A percentile compares a stretch with the other conserved stretches of the same genome.
Conservation (phyloP, 2,797 vertebrate genomes). For the Mus spretus region DNA sequence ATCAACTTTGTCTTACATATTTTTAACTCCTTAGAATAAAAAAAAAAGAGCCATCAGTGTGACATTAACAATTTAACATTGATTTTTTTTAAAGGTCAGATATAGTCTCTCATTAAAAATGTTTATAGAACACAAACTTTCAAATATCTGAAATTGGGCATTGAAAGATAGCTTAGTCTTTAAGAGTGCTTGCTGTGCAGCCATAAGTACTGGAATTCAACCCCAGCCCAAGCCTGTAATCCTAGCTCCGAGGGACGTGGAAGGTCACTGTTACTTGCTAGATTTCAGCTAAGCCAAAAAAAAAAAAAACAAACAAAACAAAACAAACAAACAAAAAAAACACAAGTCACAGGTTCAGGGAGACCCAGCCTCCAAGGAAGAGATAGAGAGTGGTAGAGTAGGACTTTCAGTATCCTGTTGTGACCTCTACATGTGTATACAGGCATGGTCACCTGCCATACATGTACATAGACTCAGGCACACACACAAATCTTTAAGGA, state of each 20-base stretch:
- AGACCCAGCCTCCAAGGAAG: neutral
- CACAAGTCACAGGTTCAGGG: neutral
- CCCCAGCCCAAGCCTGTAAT: neutral
- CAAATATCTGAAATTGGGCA: neutral
- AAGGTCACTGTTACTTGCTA: too few species aligned
- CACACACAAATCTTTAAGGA: neutral
- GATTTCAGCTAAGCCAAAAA: neutral
- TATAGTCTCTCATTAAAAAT: neutral
- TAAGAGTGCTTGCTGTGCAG: neutral
- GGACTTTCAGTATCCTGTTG: too few species aligned
- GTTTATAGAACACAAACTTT: constrained; percentile 2
- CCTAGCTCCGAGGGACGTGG: neutral
- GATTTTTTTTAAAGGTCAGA: neutral
- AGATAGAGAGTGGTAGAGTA: neutral
- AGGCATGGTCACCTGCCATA: neutral
- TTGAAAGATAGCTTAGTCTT: neutral
- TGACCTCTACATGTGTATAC: neutral
- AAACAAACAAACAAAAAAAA: neutral
- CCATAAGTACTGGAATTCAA: neutral
- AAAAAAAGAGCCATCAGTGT: neutral
- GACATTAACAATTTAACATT: neutral
- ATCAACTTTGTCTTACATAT: neutral
- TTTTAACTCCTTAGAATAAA: constrained; percentile 6
- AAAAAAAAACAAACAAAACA: too few species aligned
- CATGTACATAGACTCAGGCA: neutral